phyloP scores from a whole-genome alignment of 1,140 invertebrate genomes.

The Aphelenchoides fujianensis region DNA sequence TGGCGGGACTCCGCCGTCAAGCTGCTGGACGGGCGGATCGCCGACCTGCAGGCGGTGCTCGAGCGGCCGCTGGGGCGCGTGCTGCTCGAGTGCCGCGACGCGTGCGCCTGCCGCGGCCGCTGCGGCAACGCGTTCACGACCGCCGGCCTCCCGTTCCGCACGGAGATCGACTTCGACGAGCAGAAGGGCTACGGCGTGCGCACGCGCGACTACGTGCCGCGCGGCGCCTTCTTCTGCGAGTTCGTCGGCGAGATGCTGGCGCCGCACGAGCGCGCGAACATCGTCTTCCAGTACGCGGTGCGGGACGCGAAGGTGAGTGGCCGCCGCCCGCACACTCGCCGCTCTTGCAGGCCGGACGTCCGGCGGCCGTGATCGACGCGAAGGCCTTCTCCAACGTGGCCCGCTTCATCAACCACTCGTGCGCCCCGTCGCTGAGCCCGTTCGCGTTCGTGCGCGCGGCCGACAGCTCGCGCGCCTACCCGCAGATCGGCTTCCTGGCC shows the following conservation, averaged over 20 bases:
- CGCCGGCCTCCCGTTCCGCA: neutral
- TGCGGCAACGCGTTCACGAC: slow-evolving; percentile 18
- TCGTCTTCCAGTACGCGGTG: neutral
- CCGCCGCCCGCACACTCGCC: neutral
- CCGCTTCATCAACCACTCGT: slow-evolving; percentile 22
- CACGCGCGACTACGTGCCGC: neutral
- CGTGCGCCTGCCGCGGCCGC: slow-evolving; percentile 8
- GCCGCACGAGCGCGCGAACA: neutral
- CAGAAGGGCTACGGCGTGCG: slow-evolving; percentile 21
- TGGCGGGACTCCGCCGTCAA: neutral
- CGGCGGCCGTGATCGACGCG: slow-evolving; percentile 5
- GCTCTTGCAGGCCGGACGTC: neutral
- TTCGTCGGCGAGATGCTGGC: slow-evolving; percentile 19
- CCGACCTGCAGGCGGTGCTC: slow-evolving; percentile 1
- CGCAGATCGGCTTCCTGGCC: neutral
- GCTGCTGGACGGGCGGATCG: slow-evolving; percentile 9
- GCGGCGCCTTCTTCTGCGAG: slow-evolving; percentile 18
- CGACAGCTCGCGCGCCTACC: neutral
- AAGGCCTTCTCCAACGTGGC: neutral
- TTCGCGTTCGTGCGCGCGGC: slow-evolving; percentile 10
- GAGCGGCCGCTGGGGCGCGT: slow-evolving; percentile 17
- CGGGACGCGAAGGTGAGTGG: neutral
- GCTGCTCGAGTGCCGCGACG: slow-evolving; percentile 21
- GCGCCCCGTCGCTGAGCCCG: slow-evolving; percentile 9
- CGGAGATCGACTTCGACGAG: slow-evolving; percentile 16